These are phyloP conservation scores for Rhinichthys klamathensis DNA, from an alignment of 2,113 vertebrate species.

Conservation along the genomic window DNA sequence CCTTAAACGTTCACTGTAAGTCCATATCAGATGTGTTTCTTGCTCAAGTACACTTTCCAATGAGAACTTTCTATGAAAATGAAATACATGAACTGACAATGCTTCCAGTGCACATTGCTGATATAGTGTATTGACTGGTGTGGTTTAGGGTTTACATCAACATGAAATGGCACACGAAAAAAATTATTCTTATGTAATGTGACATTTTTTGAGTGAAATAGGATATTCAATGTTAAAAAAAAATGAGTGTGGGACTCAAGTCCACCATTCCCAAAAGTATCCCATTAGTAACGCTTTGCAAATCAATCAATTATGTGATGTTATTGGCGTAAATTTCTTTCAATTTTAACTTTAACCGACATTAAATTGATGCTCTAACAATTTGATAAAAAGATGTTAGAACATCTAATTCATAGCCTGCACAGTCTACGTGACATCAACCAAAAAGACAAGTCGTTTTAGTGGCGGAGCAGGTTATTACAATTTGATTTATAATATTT, in stretches of 20 bases:
- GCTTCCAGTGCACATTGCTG: background rate
- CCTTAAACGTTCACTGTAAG: background rate
- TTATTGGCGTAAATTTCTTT: background rate
- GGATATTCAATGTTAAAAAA: background rate
- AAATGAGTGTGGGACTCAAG: background rate
- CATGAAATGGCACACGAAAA: background rate
- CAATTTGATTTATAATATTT: background rate
- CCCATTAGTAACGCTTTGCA: background rate
- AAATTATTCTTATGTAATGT: background rate
- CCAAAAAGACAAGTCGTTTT: background rate
- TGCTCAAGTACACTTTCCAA: background rate
- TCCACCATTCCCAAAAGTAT: background rate
- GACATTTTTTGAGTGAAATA: background rate
- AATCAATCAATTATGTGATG: background rate
- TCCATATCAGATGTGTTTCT: conserved; percentile 11
- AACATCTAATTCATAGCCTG: background rate
- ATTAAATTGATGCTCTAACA: background rate
- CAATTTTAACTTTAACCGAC: background rate
- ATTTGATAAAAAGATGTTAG: background rate
- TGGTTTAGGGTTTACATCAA: background rate
- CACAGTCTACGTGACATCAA: background rate
- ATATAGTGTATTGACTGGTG: background rate
- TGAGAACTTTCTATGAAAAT: background rate
- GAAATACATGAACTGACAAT: background rate
- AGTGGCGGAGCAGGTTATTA: background rate